Conservation (phyloP, 2,113 vertebrate genomes). For the Notothenia rossii region DNA sequence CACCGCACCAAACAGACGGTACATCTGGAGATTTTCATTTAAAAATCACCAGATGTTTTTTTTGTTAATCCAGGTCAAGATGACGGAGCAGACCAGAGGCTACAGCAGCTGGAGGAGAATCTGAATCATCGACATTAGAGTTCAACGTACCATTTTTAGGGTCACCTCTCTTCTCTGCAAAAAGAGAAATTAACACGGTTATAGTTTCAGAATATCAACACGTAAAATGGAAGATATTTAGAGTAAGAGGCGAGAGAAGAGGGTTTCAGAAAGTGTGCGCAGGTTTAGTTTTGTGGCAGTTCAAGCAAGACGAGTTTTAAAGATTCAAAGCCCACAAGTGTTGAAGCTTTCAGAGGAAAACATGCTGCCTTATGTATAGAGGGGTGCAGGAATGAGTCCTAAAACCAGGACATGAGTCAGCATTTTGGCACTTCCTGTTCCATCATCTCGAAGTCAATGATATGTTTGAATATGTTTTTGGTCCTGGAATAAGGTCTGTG, state of each 20-base stretch:
- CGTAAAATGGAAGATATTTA: not conserved
- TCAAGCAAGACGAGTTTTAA: not conserved
- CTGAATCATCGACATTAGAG: constrained; percentile 10
- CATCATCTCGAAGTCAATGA: no score
- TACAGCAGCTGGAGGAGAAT: not conserved
- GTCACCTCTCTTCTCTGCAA: constrained; percentile 85
- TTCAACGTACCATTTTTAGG: constrained; percentile 84
- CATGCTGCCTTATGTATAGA: not conserved
- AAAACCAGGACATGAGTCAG: no score
- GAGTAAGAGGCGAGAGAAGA: constrained; percentile 16
- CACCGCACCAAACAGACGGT: no score
- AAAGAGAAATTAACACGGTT: constrained; percentile 76
- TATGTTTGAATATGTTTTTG: no score
- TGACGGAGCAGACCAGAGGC: no score
- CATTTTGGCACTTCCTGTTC: no score
- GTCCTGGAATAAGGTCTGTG: no score
- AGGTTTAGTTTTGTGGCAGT: not conserved
- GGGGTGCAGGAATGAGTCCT: no score
- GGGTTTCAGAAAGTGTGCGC: constrained; percentile 10
- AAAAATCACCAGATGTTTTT: not conserved
- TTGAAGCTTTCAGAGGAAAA: not conserved
- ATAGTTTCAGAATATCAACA: constrained; percentile 37
- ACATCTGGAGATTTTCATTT: no score
- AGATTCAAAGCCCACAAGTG: not conserved
- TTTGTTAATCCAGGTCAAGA: not conserved